Evolutionary conservation across 2,888 invertebrate species (phyloP).

Genomic region (Eilema sororculum): DNA sequence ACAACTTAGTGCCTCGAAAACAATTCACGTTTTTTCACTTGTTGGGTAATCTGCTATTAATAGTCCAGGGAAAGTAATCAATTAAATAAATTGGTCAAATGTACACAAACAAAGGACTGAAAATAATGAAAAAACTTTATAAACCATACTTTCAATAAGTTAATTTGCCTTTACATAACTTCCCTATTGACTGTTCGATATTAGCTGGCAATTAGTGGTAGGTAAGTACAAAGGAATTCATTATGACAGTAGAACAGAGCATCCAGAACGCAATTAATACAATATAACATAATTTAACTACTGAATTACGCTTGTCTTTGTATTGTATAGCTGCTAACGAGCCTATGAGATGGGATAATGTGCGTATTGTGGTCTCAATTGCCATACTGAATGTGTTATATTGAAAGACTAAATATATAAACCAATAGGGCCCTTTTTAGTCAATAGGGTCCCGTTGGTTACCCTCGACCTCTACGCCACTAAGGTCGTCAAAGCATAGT

Average conservation of each 20-base stretch:
- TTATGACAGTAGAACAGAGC: constrained; percentile 32
- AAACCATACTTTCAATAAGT: neutral
- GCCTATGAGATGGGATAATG: constrained; percentile 11
- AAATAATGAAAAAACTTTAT: too few species aligned
- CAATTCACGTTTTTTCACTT: too few species aligned
- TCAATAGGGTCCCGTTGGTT: too few species aligned
- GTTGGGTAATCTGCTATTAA: too few species aligned
- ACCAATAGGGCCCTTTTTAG: too few species aligned
- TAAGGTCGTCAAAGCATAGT: too few species aligned
- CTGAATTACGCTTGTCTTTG: constrained; percentile 14
- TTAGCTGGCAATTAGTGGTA: constrained; percentile 1
- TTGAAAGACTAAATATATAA: too few species aligned
- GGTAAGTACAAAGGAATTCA: constrained; percentile 28
- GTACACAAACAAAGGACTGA: too few species aligned
- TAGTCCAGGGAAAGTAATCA: too few species aligned
- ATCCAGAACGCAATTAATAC: constrained; percentile 10
- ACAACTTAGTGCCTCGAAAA: too few species aligned
- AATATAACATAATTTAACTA: constrained; percentile 15
- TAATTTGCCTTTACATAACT: neutral
- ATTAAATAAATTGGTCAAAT: too few species aligned
- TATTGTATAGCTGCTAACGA: neutral
- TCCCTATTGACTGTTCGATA: neutral
- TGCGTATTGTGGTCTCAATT: constrained; percentile 6
- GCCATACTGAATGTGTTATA: neutral
- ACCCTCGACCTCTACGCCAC: too few species aligned